phyloP scores from a whole-genome alignment of 2,797 vertebrate species.

The Syndactyla subalaris region DNA sequence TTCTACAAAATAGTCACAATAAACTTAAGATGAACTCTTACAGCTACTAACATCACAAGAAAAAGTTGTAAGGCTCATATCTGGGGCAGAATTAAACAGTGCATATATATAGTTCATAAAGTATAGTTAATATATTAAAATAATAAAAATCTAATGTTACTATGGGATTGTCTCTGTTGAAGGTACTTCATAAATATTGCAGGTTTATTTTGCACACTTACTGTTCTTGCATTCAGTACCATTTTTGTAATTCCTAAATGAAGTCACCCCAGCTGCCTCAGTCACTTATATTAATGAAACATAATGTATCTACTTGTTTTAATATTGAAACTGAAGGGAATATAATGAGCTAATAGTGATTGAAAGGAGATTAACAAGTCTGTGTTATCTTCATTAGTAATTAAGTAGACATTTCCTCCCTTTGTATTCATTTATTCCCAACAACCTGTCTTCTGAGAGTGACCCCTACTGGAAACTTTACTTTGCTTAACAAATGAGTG shows the following conservation, averaged over 20 bases:
- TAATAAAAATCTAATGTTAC: not conserved
- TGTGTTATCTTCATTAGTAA: not conserved
- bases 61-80: not conserved
- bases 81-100: not conserved
- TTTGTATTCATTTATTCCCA: not conserved
- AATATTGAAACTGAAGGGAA: not conserved
- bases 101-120: not conserved
- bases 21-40: not conserved
- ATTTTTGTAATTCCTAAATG: not conserved
- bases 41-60: not conserved
- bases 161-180: not conserved
- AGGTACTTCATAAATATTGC: not conserved
- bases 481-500: not conserved
- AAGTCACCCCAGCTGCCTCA: not conserved
- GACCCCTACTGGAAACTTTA: not conserved
- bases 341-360: not conserved
- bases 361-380: not conserved
- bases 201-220: not conserved
- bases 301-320: not conserved
- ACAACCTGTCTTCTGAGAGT: not conserved
- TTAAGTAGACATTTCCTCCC: not conserved
- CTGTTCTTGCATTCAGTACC: not conserved
- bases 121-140: not conserved
- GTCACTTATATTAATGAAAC: not conserved
- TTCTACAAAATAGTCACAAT: not conserved